These are phyloP conservation scores for Ictidomys tridecemlineatus DNA, from an alignment of 2,113 vertebrate species.

Conservation along the genomic window DNA sequence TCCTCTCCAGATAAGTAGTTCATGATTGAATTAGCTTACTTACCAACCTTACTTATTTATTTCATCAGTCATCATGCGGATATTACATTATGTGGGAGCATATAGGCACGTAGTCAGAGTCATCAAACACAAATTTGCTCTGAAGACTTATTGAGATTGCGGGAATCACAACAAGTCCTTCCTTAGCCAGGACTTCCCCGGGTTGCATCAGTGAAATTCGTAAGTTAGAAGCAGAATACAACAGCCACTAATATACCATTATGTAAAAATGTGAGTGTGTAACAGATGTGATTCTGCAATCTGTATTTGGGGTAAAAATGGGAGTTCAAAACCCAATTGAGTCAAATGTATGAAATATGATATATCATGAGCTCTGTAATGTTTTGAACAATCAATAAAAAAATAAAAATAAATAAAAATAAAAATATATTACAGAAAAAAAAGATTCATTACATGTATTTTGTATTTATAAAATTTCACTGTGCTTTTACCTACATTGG, in stretches of 20 bases:
- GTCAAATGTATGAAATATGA: too few species aligned
- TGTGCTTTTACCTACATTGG: neutral
- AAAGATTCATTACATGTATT: neutral
- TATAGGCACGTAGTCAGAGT: neutral
- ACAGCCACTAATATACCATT: too few species aligned
- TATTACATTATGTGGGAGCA: neutral
- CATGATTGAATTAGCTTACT: conserved; percentile 2
- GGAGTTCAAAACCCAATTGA: too few species aligned
- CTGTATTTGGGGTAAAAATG: too few species aligned
- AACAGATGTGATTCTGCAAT: too few species aligned
- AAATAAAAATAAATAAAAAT: too few species aligned
- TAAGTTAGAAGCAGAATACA: too few species aligned
- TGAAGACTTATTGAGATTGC: neutral
- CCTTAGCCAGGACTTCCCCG: neutral
- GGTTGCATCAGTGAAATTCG: neutral
- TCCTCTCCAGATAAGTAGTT: neutral
- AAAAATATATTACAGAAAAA: too few species aligned
- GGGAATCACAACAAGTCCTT: neutral
- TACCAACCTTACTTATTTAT: conserved; percentile 8
- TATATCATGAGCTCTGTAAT: too few species aligned
- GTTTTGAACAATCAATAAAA: too few species aligned
- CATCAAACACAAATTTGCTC: neutral
- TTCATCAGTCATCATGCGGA: neutral
- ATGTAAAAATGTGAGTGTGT: too few species aligned
- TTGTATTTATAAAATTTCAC: neutral